Evolutionary conservation across 2,888 invertebrate species (phyloP).

Genomic region (Zaprionus lineosus): DNA sequence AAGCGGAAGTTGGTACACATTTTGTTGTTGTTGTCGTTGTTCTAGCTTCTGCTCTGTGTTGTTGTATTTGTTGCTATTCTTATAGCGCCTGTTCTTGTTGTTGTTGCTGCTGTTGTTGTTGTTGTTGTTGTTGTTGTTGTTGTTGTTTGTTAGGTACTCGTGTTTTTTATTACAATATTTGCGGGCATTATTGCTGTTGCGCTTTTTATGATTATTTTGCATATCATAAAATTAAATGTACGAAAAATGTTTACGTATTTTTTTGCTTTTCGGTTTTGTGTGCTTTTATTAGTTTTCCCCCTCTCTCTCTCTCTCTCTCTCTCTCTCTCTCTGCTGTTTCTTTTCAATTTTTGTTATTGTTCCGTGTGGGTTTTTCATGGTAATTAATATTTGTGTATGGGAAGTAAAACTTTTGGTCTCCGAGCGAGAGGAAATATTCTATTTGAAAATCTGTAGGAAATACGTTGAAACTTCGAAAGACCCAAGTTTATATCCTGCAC

Average conservation of each 20-base stretch:
- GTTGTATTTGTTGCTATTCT: slow-evolving; percentile 20
- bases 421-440: not conserved
- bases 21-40: slow-evolving; percentile 40
- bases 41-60: slow-evolving; percentile 24
- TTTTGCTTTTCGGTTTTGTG: not conserved
- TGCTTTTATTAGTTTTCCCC: slow-evolving; percentile 11
- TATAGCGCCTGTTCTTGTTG: no score
- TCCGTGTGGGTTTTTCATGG: no score
- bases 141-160: slow-evolving; percentile 57
- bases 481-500: not conserved
- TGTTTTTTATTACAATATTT: slow-evolving; percentile 65
- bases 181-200: slow-evolving; percentile 47
- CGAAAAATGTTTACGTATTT: slow-evolving; percentile 53
- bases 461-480: not conserved
- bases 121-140: slow-evolving; percentile 24
- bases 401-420: not conserved
- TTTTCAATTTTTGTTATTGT: not conserved
- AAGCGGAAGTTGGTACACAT: slow-evolving; percentile 67
- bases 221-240: slow-evolving; percentile 68
- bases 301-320: slow-evolving; percentile 7
- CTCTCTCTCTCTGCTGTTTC: not conserved
- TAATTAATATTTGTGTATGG: slow-evolving; percentile 28
- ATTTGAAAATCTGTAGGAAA: no score
- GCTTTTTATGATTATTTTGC: slow-evolving; percentile 67
- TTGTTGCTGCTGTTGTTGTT: slow-evolving; percentile 21